Conservation (phyloP, 2,888 invertebrate genomes). For the Dryadula phaetusa region DNA sequence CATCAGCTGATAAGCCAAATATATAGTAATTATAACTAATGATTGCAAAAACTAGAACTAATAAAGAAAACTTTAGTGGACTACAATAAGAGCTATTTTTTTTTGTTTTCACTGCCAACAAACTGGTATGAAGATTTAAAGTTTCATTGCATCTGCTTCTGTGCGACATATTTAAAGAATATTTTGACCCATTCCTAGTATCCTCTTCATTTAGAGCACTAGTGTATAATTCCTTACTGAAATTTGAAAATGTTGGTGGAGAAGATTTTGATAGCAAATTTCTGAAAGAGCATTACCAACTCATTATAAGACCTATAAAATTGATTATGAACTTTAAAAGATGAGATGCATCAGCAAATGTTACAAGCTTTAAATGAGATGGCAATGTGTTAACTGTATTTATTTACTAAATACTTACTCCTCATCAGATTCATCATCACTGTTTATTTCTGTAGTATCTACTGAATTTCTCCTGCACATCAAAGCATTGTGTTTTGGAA, state of each 20-base stretch:
- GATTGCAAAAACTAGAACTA: slow-evolving; percentile 35
- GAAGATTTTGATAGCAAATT: slow-evolving; percentile 68
- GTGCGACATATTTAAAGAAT: slow-evolving; percentile 13
- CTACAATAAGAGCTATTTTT: background rate
- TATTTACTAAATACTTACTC: slow-evolving; percentile 49
- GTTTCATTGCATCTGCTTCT: slow-evolving; percentile 18
- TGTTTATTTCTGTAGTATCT: slow-evolving; percentile 41
- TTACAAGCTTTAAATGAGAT: slow-evolving; percentile 40
- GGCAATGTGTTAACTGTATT: slow-evolving; percentile 36
- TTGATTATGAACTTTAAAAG: background rate
- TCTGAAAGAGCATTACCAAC: slow-evolving; percentile 74
- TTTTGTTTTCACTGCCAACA: background rate
- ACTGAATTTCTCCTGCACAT: slow-evolving; percentile 50
- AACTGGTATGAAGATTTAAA: background rate
- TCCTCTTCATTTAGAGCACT: slow-evolving; percentile 31
- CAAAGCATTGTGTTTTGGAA: slow-evolving; percentile 43
- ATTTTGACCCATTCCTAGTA: slow-evolving; percentile 23
- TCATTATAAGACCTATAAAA: slow-evolving; percentile 49
- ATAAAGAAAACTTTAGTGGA: slow-evolving; percentile 2
- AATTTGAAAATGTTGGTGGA: slow-evolving; percentile 69
- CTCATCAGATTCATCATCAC: slow-evolving; percentile 49
- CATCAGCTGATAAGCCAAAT: background rate
- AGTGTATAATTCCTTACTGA: slow-evolving; percentile 60
- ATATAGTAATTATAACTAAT: slow-evolving; percentile 31
- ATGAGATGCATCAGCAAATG: slow-evolving; percentile 11